These are phyloP conservation scores for Ceratosolen solmsi DNA, from an alignment of 1,140 invertebrate species.

Conservation along the genomic window DNA sequence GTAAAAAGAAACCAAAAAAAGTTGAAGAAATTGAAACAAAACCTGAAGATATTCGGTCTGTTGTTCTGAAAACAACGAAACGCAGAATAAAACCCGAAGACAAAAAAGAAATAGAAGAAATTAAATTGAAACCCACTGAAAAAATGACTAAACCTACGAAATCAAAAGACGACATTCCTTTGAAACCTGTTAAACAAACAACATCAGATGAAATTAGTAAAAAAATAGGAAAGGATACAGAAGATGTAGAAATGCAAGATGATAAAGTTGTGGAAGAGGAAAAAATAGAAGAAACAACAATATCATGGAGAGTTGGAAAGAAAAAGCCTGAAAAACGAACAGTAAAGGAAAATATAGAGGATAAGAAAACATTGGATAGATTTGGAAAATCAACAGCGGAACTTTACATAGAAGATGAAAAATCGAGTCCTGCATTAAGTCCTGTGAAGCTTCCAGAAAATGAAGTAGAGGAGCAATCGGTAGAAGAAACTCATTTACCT, in stretches of 20 bases:
- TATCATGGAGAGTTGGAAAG: too few relatives aligned
- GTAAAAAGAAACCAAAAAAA: constrained; percentile 55
- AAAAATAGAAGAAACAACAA: too few relatives aligned
- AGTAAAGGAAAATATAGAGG: too few relatives aligned
- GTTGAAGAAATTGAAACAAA: constrained; percentile 53
- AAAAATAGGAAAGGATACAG: too few relatives aligned
- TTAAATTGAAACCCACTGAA: background rate
- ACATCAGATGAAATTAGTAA: too few relatives aligned
- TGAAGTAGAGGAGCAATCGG: background rate
- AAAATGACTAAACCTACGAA: too few relatives aligned
- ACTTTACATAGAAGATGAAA: background rate
- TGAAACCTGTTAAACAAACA: too few relatives aligned
- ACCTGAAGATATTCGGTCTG: constrained; percentile 58
- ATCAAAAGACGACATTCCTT: too few relatives aligned
- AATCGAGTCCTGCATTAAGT: background rate
- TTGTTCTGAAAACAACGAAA: constrained; percentile 49
- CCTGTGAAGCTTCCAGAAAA: constrained; percentile 21
- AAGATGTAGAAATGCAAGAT: too few relatives aligned
- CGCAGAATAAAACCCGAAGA: constrained; percentile 57
- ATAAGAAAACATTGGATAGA: too few relatives aligned
- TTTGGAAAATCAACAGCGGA: constrained; percentile 4
- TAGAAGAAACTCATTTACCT: constrained; percentile 7
- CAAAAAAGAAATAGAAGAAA: background rate
- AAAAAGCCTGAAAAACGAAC: too few relatives aligned
- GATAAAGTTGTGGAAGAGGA: too few relatives aligned